These are phyloP conservation scores for Dorcus parallelipipedus DNA, from an alignment of 2,888 invertebrate species.

Conservation along the genomic window DNA sequence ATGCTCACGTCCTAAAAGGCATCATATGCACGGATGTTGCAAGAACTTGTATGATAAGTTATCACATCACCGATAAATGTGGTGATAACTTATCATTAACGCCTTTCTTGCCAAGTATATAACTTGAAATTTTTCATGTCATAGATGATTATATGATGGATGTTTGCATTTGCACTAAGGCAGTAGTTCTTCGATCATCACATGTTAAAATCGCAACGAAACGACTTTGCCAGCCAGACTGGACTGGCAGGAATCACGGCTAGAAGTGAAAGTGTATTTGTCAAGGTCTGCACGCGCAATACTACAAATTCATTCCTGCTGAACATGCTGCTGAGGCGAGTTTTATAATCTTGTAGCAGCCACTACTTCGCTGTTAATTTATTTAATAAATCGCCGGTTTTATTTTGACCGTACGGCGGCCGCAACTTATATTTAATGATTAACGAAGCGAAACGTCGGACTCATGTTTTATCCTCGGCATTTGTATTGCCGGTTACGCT, in stretches of 20 bases:
- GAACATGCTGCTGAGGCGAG: not conserved
- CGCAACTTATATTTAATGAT: slow-evolving; percentile 11
- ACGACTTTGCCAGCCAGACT: not conserved
- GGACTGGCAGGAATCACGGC: slow-evolving; percentile 9
- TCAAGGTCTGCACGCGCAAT: slow-evolving; percentile 9
- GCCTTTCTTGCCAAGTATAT: no score
- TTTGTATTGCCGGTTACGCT: slow-evolving; percentile 1
- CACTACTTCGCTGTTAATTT: not conserved
- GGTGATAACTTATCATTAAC: no score
- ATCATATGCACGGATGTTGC: no score
- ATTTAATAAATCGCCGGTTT: not conserved
- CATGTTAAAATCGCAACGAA: not conserved
- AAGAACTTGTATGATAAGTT: no score
- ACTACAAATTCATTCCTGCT: slow-evolving; percentile 1
- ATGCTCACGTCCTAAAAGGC: no score
- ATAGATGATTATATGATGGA: no score
- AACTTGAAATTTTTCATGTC: no score
- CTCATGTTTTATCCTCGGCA: slow-evolving; percentile 10
- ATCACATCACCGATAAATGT: no score
- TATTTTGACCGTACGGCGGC: not conserved
- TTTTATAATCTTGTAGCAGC: not conserved
- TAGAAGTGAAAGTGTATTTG: slow-evolving; percentile 11
- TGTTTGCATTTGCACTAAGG: no score
- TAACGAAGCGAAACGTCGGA: slow-evolving; percentile 11
- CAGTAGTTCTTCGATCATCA: not conserved